phyloP scores from a whole-genome alignment of 30 jellyfish, hydroid and myxozoan species.

The Turritopsis rubra region DNA sequence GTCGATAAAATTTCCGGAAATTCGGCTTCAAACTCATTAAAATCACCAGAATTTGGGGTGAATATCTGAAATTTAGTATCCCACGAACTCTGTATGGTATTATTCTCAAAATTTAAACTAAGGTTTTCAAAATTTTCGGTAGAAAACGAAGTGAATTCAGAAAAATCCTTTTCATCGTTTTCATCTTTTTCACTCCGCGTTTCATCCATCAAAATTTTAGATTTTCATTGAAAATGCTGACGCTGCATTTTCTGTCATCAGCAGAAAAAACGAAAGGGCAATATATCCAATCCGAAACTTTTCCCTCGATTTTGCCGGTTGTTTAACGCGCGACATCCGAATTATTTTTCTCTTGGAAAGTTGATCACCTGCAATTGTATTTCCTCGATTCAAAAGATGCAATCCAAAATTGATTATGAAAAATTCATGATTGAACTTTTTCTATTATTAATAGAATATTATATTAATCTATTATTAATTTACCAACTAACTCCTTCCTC shows the following conservation, averaged over 20 bases:
- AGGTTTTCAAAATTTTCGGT: not conserved
- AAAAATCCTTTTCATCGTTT: not conserved
- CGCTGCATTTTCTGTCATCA: not conserved
- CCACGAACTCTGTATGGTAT: not conserved
- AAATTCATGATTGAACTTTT: no score
- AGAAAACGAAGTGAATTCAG: not conserved
- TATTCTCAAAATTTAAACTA: not conserved
- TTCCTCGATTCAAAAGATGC: no score
- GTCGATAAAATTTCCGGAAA: not conserved
- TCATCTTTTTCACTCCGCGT: not conserved
- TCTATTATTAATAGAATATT: no score
- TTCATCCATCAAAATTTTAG: not conserved
- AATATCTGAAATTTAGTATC: not conserved
- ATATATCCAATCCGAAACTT: no score
- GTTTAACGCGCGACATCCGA: no score
- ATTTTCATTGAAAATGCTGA: not conserved
- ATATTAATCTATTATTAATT: no score
- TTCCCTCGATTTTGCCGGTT: no score
- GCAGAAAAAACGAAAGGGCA: no score
- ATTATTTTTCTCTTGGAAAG: no score
- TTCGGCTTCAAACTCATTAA: not conserved
- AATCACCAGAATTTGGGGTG: not conserved
- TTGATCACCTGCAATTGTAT: no score
- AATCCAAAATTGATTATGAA: no score
- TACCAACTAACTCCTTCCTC: no score